phyloP scores from a whole-genome alignment of 2,797 vertebrate species.

The Falco cherrug region DNA sequence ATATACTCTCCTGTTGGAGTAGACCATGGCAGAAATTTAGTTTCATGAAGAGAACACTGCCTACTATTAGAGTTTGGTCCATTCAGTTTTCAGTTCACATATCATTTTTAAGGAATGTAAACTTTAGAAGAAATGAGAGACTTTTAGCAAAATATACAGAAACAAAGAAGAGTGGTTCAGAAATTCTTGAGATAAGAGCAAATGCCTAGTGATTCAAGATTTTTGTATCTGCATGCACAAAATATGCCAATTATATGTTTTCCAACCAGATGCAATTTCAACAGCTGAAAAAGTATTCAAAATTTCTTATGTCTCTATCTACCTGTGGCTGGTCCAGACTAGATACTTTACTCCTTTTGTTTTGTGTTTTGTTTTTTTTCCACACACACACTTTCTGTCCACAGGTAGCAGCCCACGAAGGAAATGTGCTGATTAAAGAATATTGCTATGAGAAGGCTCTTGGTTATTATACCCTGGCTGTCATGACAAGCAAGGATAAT shows the following conservation, averaged over 20 bases:
- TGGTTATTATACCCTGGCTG: conserved; percentile 82
- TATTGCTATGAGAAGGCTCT: conserved; percentile 78
- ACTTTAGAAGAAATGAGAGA: neutral
- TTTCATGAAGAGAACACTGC: neutral
- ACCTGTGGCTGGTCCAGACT: neutral
- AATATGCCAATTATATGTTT: neutral
- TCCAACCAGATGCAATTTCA: neutral
- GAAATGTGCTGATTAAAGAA: conserved; percentile 69
- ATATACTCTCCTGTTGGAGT: neutral
- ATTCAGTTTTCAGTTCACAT: neutral
- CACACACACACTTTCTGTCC: neutral
- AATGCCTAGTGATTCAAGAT: neutral
- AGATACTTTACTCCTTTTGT: neutral
- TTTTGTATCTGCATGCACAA: neutral
- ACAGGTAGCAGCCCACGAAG: conserved; percentile 88
- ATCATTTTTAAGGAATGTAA: neutral
- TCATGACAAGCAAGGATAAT: conserved; percentile 73
- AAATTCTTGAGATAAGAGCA: neutral
- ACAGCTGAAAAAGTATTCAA: neutral
- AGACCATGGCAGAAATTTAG: neutral
- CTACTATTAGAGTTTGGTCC: neutral
- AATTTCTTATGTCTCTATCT: neutral
- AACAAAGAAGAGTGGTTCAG: neutral
- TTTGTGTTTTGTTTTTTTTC: too few relatives aligned
- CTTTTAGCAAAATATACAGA: neutral